Base-by-base conservation (phyloP, 2,888 invertebrate genomes). In the Athalia rosae region DNA sequence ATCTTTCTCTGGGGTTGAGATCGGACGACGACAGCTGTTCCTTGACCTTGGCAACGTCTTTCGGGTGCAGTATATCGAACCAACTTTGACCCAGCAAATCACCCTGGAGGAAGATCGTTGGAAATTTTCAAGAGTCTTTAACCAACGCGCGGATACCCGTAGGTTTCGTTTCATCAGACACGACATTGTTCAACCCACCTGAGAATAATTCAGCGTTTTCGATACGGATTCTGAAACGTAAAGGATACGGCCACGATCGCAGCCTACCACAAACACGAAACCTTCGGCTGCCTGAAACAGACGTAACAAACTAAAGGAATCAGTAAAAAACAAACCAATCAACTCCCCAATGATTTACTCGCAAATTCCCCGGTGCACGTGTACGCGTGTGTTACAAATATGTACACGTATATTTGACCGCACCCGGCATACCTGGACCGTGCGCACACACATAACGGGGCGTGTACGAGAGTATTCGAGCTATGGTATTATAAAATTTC, bases 21-120 rank as follows among this genome's bases (percentile, higher is more conserved):
- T 98, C 97, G 0, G 97, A 95, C 0, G 97, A 96, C 0, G 97
- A 96, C 4, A 98, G 92, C 90, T 98, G 98, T 87, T 98, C 98
- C 89, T 98, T 98, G 4, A 98, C 97, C 90, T 98, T 98, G 78
- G 95, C 95, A 56, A 98, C 96, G 90, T 98, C 98, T 89, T 97
- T 97, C 0, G 98, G 98, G 89, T 98, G 98, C 63, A 98, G 91
- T 81, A 98, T 96, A 90, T 98, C 98, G 89, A 98, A 98, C 92
- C 97, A 93, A 88, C 97, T 98, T 90, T 98, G 97, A 0, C 98
- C 98, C 79, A 98, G 89, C 73, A 98, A 91, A 88, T 98, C 98
- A 77, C 94, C 93, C 95, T 96, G 91, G 58, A 4, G 58, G 6
- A 45, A 11, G 62, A 43, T 43, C 11, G 7, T 6, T 4, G 6